Percentiles rank a stretch among this genome's conserved stretches.
phyloP scores from a whole-genome alignment of 2,797 vertebrate species.

The Hippoglossus hippoglossus region DNA sequence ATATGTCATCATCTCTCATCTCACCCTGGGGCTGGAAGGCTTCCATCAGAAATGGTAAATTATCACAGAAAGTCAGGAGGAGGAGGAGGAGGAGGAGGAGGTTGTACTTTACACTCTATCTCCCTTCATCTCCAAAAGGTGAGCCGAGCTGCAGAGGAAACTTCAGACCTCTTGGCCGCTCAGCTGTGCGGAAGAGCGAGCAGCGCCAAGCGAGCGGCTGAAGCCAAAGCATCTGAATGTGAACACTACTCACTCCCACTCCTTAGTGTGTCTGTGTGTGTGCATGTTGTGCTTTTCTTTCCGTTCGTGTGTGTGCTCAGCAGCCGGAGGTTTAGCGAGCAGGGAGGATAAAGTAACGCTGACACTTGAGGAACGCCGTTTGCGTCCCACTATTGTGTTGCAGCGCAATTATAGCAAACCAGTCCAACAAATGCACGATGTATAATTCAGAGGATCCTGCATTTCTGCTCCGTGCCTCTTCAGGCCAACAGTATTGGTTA shows the following conservation, averaged over 20 bases:
- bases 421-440: constrained; percentile 62
- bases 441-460: constrained; percentile 68
- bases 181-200: constrained; percentile 42
- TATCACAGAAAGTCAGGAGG: constrained; percentile 1
- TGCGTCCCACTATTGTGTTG: constrained; percentile 56
- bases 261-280: no score
- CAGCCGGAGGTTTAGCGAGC: constrained; percentile 17
- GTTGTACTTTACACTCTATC: constrained; percentile 8
- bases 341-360: constrained; percentile 29
- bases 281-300: no score
- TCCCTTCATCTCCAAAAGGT: not conserved
- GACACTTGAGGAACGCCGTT: constrained; percentile 49
- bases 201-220: constrained; percentile 24
- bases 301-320: not conserved
- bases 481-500: constrained; percentile 52
- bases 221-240: constrained; percentile 48
- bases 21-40: not conserved
- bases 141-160: constrained; percentile 36
- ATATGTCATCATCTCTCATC: constrained; percentile 6
- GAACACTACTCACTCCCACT: constrained; percentile 25
- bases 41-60: constrained; percentile 10
- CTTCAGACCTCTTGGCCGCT: constrained; percentile 44
- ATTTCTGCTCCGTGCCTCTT: constrained; percentile 27
- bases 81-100: constrained; percentile 3
- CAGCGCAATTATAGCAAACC: constrained; percentile 58